Evolutionary conservation across 2,797 vertebrate genomes (phyloP).

Genomic region (Mus spretus): DNA sequence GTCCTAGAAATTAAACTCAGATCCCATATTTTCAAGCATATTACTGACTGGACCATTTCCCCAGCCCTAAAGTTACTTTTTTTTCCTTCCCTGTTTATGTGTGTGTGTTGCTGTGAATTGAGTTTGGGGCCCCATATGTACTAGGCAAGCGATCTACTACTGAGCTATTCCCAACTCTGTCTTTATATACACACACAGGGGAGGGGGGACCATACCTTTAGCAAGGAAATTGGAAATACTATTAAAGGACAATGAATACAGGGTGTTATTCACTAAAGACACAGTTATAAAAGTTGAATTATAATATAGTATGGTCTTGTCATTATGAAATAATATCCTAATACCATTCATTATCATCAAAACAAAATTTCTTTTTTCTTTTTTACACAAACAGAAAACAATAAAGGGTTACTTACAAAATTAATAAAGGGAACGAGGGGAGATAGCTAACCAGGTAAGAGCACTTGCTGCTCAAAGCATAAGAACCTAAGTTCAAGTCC

Average conservation of each 20-base stretch:
- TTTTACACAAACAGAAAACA: slow-evolving; percentile 28
- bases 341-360: not conserved
- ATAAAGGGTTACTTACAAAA: not conserved
- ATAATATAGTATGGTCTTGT: not conserved
- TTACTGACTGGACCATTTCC: not conserved
- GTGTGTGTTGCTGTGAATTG: not conserved
- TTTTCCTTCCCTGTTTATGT: too few species aligned
- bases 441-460: not conserved
- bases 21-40: not conserved
- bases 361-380: slow-evolving; percentile 13
- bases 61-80: not conserved
- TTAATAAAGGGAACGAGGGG: not conserved
- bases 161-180: not conserved
- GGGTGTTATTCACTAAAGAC: slow-evolving; percentile 29
- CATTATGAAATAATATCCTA: slow-evolving; percentile 22
- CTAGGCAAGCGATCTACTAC: not conserved
- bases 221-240: not conserved
- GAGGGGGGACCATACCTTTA: not conserved
- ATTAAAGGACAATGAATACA: slow-evolving; percentile 40
- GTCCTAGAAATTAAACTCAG: not conserved
- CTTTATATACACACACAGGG: too few species aligned
- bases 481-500: not conserved
- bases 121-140: not conserved
- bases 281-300: not conserved
- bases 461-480: not conserved